phyloP scores from a whole-genome alignment of 2,797 vertebrate species.

The Molossus molossus region DNA sequence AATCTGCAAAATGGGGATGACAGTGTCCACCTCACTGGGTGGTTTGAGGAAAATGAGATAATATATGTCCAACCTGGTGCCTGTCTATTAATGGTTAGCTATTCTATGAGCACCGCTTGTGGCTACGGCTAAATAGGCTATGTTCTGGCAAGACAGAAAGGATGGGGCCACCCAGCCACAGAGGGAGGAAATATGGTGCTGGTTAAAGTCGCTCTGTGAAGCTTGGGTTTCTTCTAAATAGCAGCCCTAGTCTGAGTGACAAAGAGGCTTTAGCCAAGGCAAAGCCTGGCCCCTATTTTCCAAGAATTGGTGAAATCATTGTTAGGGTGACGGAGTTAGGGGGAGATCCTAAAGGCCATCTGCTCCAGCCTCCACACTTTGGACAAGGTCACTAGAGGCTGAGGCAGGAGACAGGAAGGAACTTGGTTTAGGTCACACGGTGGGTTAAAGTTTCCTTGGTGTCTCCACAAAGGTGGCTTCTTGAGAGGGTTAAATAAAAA shows the following conservation, averaged over 20 bases:
- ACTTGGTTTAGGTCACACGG: not conserved
- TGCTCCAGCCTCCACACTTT: not conserved
- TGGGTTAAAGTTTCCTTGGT: not conserved
- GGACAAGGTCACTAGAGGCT: conserved; percentile 2
- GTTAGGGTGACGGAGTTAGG: not conserved
- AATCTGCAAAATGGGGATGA: conserved; percentile 1
- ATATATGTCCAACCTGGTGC: not conserved
- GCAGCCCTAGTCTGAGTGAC: not conserved
- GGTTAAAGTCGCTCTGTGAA: not conserved
- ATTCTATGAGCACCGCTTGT: not conserved
- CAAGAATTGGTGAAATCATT: not conserved
- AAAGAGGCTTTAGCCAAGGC: not conserved
- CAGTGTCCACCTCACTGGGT: not conserved
- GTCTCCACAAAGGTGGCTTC: conserved; percentile 22
- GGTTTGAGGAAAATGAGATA: conserved; percentile 44
- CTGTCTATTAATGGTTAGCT: not conserved
- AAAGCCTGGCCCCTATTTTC: not conserved
- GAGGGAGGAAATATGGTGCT: not conserved
- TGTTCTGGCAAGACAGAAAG: conserved; percentile 46
- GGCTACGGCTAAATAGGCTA: not conserved
- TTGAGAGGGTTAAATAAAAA: conserved; percentile 43
- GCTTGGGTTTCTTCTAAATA: conserved; percentile 6
- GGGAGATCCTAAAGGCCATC: not conserved
- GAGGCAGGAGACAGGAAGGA: not conserved
- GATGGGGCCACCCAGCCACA: not conserved